Base-by-base conservation (phyloP, 2,888 invertebrate genomes). In the Steinernema hermaphroditum region DNA sequence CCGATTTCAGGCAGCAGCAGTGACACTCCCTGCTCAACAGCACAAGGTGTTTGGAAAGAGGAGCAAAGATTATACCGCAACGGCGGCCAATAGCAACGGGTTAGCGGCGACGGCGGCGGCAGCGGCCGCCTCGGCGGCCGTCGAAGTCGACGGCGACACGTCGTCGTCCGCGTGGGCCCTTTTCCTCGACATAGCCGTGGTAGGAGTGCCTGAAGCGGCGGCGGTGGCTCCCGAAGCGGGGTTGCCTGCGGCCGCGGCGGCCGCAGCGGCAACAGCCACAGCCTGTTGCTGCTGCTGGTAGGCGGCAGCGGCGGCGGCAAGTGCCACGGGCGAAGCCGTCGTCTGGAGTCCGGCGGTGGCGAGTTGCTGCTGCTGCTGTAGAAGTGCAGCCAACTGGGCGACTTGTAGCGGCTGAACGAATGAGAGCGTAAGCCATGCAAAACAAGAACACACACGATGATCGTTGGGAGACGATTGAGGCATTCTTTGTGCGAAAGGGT, bases 371-470 rank as follows among this genome's bases (percentile, higher is more conserved):
- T 80, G 82, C 76, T 81, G 83, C 75, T 81, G 78, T 70, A 80
- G 82, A 75, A 80, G 78, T 70, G 81, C 79, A 68, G 83, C 83
- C 72, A 80, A 82, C 77, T 80, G 69, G 54, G 73, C 71, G 22
- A 71, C 72, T 22, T 73, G 74, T 62, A 69, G 68, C 46, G 81
- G 80, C 82, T 81, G 77, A 77, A 81, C 75, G 77, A 76, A 37
- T 70, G 74, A 74, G 69, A 41, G 37, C 43, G 34, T 68, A 54
- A 34, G 22, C 50, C 70, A n/a, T 32, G 32, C 22, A 69, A 49
- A 41, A 69, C 54, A 50, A 32, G 62, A 73, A 49, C 57, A 69
- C 44, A 69, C 32, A 14, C 27, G 22, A 24, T 43, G 46, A 32
- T 71, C 32, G 22, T 29, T 71, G 41, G n/a, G 22, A 9, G 9